Evolutionary conservation across 1,140 invertebrate genomes (phyloP), one percentile per base, ranked within the genome.

Genomic region (Ruditapes philippinarum): DNA sequence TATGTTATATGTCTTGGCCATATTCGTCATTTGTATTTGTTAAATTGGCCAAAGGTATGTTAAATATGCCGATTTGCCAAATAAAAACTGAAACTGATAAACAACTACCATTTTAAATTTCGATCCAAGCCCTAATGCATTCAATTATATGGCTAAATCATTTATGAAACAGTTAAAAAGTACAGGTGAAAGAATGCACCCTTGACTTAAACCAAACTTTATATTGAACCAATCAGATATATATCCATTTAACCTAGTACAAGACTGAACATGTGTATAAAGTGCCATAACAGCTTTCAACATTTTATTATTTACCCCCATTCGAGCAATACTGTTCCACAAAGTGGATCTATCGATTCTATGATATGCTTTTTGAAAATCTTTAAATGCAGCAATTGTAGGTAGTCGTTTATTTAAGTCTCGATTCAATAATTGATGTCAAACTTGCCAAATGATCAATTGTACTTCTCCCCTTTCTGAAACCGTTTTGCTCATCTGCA

Each of bases 331-430:
- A 33, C 28, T 19, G n/a, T 60, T 62, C 54, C 79, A 81, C 33
- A 74, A 36, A 51, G 45, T 68, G 78, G 22, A 12, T 42, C 79
- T 57, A 49, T 40, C 40, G 17, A 74, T 33, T 51, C 17, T 38
- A 28, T 76, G 68, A 49, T 81, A 74, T n/a, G 86, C 80, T 62
- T 83, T 82, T 12, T 40, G 28, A n/a, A 89, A 89, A 40, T 89
- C 88, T 36, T 83, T 83, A 28, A 57, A 89, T 19, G 76, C 62
- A 19, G 31, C n/a, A 74, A 83, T 76, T 36, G 79, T 83, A 19
- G 88, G 45, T 40, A 33, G n/a, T 25, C 49, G 33, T 40, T n/a
- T n/a, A n/a, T 40, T 81, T 68, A 45, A 78, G 33, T 9, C 65
- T 54, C 14, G 51, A 68, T 60, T 79, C 62, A 19, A 88, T 36